Base-by-base conservation (phyloP, 2,113 vertebrate species). In the Thryonomys swinderianus region DNA sequence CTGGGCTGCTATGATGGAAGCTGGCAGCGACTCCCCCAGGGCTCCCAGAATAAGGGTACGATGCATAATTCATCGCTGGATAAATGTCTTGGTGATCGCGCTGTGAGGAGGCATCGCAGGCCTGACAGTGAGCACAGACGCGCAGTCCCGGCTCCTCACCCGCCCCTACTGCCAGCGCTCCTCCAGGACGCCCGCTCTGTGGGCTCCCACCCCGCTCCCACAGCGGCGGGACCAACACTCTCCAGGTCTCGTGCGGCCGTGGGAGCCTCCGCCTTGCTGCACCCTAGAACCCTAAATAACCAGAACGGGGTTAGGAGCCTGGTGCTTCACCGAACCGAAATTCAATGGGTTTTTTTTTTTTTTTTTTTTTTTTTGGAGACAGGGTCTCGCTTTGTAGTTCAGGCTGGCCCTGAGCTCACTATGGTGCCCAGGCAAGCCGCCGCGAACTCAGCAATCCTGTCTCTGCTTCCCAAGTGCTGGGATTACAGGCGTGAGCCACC, bases 21-120 rank as follows among this genome's bases (percentile, higher is more conserved):
- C 67, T 42, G 80, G 86, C 95, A 76, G 94, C 61, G 73, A 90
- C 80, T 93, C 95, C 79, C 37, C 42, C 88, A 90, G 88, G 64
- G n/a, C 55, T 86, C n/a, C 0, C 4, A 8, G 42, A 83, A 74
- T 37, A 86, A 89, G 55, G 81, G 82, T 27, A 37, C 23, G 40
- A 91, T 94, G 32, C 69, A 94, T 91, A 95, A 93, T 88, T 94
- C 67, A 95, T 66, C 51, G 79, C 88, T 30, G 86, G 88, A 94
- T 91, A 88, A 94, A 91, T 93, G 85, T 84, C 18, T 84, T 88
- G 79, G 80, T 78, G 90, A 94, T 34, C 3, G 2, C 82, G 37
- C 53, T 80, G 87, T 18, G 23, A 59, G 67, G 48, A 80, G 81
- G 71, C 53, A 32, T 45, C 45, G 37, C n/a, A 21, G 53, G 69